A percentile compares a stretch with the other conserved stretches of the same genome.
phyloP scores from a whole-genome alignment of 2,113 vertebrate genomes.

The Falco punctatus region DNA sequence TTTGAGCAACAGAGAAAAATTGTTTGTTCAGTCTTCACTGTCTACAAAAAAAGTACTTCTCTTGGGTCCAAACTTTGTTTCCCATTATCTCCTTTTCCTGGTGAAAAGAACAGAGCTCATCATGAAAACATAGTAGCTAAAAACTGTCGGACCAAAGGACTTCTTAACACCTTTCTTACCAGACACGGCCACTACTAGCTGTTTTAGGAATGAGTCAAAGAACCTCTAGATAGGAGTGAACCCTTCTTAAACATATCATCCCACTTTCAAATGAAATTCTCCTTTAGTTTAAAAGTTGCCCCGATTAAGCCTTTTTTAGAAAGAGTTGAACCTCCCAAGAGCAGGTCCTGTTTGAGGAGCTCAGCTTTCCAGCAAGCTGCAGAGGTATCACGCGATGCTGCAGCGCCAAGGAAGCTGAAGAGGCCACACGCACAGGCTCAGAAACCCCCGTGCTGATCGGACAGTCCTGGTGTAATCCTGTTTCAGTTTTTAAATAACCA shows the following conservation, averaged over 20 bases:
- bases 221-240: background rate
- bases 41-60: background rate
- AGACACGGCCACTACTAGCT: background rate
- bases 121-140: background rate
- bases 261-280: background rate
- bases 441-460: background rate
- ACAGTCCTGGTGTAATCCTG: background rate
- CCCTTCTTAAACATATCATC: background rate
- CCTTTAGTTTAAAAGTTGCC: background rate
- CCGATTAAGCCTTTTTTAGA: background rate
- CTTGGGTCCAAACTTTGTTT: background rate
- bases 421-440: background rate
- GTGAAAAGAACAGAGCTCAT: background rate
- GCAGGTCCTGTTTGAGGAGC: background rate
- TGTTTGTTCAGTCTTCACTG: background rate
- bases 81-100: background rate
- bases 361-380: background rate
- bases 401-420: background rate
- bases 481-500: background rate
- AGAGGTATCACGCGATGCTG: accelerated
- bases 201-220: background rate
- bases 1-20: background rate
- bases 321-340: background rate
- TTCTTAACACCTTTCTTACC: background rate
- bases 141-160: background rate